Conservation (phyloP, 2,888 invertebrate genomes). For the Troglohyphantes excavatus region DNA sequence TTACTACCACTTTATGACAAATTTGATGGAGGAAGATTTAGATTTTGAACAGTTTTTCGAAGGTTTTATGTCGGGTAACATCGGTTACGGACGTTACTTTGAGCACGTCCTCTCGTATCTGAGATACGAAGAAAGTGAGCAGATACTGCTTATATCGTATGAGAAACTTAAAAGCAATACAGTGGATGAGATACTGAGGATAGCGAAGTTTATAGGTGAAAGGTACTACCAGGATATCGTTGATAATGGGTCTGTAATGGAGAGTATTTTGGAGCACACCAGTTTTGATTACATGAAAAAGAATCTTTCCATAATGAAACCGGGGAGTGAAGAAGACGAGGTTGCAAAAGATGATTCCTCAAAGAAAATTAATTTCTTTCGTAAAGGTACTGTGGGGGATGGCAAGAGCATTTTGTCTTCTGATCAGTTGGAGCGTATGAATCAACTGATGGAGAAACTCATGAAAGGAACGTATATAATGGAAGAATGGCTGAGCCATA, state of each 20-base stretch:
- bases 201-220: slow-evolving; percentile 76
- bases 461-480: slow-evolving; percentile 22
- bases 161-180: slow-evolving; percentile 24
- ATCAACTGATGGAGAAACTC: background rate
- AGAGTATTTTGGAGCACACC: slow-evolving; percentile 5
- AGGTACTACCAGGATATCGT: background rate
- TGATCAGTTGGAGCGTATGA: slow-evolving; percentile 10
- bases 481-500: slow-evolving; percentile 27
- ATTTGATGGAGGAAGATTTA: background rate
- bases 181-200: slow-evolving; percentile 37
- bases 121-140: background rate
- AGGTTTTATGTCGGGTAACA: slow-evolving; percentile 1
- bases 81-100: slow-evolving; percentile 52
- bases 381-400: slow-evolving; percentile 39
- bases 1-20: slow-evolving; percentile 82
- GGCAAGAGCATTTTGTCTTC: background rate
- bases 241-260: background rate
- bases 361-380: slow-evolving; percentile 13
- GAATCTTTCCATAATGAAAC: background rate
- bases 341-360: no score
- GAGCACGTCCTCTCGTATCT: slow-evolving; percentile 44
- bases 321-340: background rate
- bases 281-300: slow-evolving; percentile 38
- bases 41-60: slow-evolving; percentile 40
- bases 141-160: slow-evolving; percentile 57